Conservation (phyloP, 2,113 vertebrate species). For the Heterocephalus glaber region DNA sequence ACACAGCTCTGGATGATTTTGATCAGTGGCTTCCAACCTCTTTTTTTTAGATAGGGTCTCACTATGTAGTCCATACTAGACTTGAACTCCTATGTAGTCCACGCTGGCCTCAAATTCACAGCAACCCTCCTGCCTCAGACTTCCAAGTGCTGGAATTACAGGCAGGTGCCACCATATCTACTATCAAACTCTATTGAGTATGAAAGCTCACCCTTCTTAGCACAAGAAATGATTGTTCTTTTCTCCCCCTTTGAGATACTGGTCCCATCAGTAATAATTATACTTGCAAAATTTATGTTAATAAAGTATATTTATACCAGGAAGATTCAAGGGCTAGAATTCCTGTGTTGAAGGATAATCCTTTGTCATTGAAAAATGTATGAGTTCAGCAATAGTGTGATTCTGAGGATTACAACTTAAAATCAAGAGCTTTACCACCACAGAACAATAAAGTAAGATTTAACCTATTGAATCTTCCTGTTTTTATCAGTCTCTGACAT, state of each 20-base stretch:
- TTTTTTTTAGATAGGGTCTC: background rate
- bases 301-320: background rate
- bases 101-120: background rate
- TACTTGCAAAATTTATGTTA: background rate
- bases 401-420: background rate
- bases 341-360: background rate
- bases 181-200: background rate
- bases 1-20: background rate
- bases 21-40: background rate
- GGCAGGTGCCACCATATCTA: background rate
- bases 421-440: background rate
- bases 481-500: background rate
- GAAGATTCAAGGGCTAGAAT: background rate
- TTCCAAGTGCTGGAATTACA: background rate
- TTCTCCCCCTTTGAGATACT: background rate
- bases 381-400: background rate
- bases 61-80: background rate
- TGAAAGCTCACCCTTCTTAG: background rate
- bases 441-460: background rate
- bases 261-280: background rate
- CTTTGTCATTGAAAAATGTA: background rate
- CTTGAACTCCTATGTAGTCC: background rate
- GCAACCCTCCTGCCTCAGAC: background rate
- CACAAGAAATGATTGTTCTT: background rate
- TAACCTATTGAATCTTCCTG: background rate